Evolutionary conservation across 2,888 invertebrate species (phyloP).

Genomic region (Andrena dorsata): DNA sequence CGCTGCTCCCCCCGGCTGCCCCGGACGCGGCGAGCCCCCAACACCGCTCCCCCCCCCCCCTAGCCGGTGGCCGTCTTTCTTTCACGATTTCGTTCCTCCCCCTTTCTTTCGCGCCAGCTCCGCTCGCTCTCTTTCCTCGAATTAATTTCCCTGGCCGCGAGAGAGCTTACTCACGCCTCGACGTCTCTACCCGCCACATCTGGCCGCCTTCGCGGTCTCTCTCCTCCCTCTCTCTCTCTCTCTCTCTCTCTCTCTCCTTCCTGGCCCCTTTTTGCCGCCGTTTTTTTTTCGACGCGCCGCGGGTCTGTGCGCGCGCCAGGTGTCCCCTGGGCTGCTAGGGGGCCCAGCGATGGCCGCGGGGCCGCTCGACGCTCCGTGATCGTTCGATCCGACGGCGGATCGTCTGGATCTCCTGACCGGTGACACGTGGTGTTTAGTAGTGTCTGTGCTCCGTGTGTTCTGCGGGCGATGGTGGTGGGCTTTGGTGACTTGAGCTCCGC

Average conservation of each 20-base stretch:
- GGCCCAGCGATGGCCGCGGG: not conserved
- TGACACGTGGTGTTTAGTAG: no score
- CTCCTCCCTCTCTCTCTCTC: conserved; percentile 30
- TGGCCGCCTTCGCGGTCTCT: conserved; percentile 56
- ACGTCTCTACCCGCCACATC: conserved; percentile 75
- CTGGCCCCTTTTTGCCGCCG: conserved; percentile 20
- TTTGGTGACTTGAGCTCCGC: no score
- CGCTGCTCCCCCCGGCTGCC: conserved; percentile 12
- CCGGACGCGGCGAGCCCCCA: no score
- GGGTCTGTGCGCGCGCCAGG: conserved; percentile 26
- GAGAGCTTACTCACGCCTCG: conserved; percentile 80
- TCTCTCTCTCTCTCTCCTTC: conserved; percentile 19
- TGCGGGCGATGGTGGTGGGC: no score
- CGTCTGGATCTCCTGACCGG: no score
- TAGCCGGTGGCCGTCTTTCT: conserved; percentile 17
- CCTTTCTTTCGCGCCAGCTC: conserved; percentile 38
- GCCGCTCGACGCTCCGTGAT: no score
- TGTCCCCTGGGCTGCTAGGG: not conserved
- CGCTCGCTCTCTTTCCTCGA: conserved; percentile 71
- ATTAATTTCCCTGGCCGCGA: conserved; percentile 75
- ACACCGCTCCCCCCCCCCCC: no score
- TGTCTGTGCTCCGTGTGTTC: no score
- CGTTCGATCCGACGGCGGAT: no score
- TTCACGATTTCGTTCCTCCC: conserved; percentile 32
- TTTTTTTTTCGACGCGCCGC: not conserved